Conservation (phyloP, 2,113 vertebrate genomes). For the Megaleporinus macrocephalus region DNA sequence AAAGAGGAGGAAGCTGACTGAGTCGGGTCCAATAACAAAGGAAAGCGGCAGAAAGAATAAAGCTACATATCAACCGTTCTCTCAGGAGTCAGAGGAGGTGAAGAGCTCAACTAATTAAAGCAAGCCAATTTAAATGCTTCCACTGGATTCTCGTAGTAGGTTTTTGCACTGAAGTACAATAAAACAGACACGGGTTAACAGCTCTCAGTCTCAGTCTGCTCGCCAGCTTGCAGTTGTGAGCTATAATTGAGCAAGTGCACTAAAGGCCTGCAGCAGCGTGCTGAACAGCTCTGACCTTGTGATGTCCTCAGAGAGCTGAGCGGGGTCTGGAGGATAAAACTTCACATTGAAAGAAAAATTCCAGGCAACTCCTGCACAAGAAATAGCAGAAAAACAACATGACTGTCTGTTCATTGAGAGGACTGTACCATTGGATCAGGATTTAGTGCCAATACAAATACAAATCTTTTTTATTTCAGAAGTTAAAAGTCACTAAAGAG, state of each 20-base stretch:
- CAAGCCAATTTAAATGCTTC: background rate
- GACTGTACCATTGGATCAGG: background rate
- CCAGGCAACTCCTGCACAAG: slow-evolving; percentile 89
- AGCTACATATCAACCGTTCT: background rate
- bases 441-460: background rate
- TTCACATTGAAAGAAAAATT: slow-evolving; percentile 96
- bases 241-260: background rate
- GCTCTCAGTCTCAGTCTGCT: background rate
- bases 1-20: background rate
- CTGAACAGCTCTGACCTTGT: slow-evolving; percentile 79
- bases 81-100: background rate
- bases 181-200: background rate
- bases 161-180: background rate
- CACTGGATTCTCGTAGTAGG: background rate
- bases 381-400: background rate
- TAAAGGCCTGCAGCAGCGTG: background rate
- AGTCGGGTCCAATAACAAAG: background rate
- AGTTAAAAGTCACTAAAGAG: no score
- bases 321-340: slow-evolving; percentile 95
- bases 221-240: background rate
- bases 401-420: background rate
- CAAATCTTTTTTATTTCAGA: background rate
- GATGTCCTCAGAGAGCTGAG: slow-evolving; percentile 95
- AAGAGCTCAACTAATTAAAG: background rate
- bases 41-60: background rate